phyloP scores from a whole-genome alignment of 2,113 vertebrate genomes.

The Rostratula benghalensis region DNA sequence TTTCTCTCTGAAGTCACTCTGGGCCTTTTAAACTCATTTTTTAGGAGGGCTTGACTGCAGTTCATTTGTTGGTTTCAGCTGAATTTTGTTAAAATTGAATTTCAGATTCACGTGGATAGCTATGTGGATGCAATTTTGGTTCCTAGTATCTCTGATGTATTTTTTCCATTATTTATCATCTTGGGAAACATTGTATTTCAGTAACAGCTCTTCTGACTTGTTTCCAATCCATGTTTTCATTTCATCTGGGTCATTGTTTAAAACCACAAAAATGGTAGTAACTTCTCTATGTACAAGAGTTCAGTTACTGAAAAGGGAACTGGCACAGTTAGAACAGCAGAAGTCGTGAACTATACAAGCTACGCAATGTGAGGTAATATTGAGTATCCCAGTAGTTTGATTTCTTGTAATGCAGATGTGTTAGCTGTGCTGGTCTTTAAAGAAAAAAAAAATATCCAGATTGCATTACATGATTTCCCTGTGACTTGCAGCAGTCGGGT shows the following conservation, averaged over 20 bases:
- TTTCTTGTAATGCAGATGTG: neutral
- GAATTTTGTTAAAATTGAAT: conserved; percentile 45
- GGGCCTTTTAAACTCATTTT: neutral
- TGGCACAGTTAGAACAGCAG: neutral
- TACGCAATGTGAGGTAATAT: neutral
- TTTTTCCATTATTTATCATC: conserved; percentile 16
- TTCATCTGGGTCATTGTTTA: neutral
- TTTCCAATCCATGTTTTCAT: neutral
- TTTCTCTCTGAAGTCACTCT: neutral
- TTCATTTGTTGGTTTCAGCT: conserved; percentile 10
- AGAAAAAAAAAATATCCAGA: neutral
- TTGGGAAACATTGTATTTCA: neutral
- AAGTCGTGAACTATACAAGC: neutral
- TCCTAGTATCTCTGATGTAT: neutral
- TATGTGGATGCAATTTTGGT: neutral
- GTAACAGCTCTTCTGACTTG: neutral
- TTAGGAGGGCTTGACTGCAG: neutral
- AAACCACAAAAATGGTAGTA: neutral
- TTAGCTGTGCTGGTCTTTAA: neutral
- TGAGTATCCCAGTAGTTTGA: neutral
- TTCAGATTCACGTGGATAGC: neutral
- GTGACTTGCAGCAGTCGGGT: neutral
- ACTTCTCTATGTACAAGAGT: neutral
- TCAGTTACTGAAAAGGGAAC: neutral
- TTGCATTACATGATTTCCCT: neutral